Base-by-base conservation (phyloP, 2,888 invertebrate genomes). In the Trachelus tabidus region DNA sequence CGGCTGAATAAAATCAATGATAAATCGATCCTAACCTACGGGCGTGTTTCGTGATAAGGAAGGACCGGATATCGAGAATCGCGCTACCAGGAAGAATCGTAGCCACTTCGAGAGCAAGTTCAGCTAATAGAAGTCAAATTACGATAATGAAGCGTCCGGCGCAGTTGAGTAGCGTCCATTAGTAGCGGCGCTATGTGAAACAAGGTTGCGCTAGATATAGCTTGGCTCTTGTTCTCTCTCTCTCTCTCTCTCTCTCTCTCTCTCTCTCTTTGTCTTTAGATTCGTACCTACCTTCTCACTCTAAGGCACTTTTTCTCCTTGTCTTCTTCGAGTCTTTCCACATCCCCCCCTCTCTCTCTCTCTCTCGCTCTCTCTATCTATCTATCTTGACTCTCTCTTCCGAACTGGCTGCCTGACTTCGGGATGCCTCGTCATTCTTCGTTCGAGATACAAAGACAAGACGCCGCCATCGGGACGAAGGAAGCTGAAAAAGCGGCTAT, bases 401-500 rank as follows among this genome's bases (percentile, higher is more conserved):
- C 56, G 23, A 56, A 56, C 56, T 56, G 78, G 81, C 75, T 77
- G 80, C 79, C 81, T 56, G 56, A 81, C 80, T 78, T 76, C 81
- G 81, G 81, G 81, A 81, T 82, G 81, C 81, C 84, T 85, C 88
- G 91, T 91, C 91, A 91, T 86, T 81, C 85, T 85, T 81, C 86
- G 84, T 90, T 77, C 79, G 79, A 82, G 82, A 82, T 88, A 90
- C 91, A 91, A 91, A 90, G 91, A 90, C 89, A 90, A 87, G 88
- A 88, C 89, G 90, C 88, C 87, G 87, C 87, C 84, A 86, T 34
- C 79, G 12, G 74, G 30, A 71, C 78, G 76, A 73, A 68, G 76
- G 83, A 71, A 83, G 80, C 85, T 84, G 87, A 89, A 90, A 91
- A 89, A 90, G 90, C 89, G 88, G 89, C 90, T 90, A 91, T 90